A percentile compares a stretch with the other conserved stretches of the same genome.
These are phyloP conservation scores for Sciaenops ocellatus DNA, from an alignment of 2,797 vertebrate genomes.

Conservation along the genomic window DNA sequence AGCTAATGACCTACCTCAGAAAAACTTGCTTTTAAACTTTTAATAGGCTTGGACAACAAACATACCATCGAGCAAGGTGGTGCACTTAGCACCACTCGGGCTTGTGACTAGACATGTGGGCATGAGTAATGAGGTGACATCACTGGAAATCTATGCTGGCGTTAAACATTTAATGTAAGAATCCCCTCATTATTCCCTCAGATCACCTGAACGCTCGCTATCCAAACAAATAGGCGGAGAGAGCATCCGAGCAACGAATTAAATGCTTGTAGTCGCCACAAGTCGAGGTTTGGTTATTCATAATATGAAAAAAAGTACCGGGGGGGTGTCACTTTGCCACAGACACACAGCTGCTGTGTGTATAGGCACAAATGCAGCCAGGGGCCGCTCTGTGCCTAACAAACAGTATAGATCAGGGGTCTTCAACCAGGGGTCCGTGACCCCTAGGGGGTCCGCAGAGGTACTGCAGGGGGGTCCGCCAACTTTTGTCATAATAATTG, in stretches of 20 bases:
- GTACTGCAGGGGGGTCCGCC: too few relatives aligned
- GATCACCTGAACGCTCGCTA: constrained; percentile 18
- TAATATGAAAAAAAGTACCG: background rate
- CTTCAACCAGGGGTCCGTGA: too few relatives aligned
- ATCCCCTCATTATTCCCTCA: constrained; percentile 23
- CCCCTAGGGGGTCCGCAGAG: too few relatives aligned
- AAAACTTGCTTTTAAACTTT: constrained; percentile 47
- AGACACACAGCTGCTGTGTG: background rate
- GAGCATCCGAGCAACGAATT: background rate
- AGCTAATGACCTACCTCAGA: constrained; percentile 13
- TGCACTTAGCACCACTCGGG: constrained; percentile 28
- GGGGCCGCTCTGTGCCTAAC: too few relatives aligned
- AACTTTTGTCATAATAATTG: too few relatives aligned
- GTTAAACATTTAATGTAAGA: constrained; percentile 50
- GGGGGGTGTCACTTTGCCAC: background rate
- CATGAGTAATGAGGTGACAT: constrained; percentile 74
- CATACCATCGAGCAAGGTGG: constrained; percentile 31
- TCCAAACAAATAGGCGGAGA: constrained; percentile 8
- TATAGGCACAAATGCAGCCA: background rate
- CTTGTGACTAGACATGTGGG: constrained; percentile 64
- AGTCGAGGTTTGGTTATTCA: background rate
- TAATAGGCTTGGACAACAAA: constrained; percentile 40
- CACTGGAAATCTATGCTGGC: constrained; percentile 53
- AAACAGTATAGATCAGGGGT: too few relatives aligned
- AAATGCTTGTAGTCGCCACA: background rate